Percentiles rank a stretch among this genome's conserved stretches.
Conservation (phyloP, 1,140 invertebrate genomes). For the Neoseiulus cucumeris region DNA sequence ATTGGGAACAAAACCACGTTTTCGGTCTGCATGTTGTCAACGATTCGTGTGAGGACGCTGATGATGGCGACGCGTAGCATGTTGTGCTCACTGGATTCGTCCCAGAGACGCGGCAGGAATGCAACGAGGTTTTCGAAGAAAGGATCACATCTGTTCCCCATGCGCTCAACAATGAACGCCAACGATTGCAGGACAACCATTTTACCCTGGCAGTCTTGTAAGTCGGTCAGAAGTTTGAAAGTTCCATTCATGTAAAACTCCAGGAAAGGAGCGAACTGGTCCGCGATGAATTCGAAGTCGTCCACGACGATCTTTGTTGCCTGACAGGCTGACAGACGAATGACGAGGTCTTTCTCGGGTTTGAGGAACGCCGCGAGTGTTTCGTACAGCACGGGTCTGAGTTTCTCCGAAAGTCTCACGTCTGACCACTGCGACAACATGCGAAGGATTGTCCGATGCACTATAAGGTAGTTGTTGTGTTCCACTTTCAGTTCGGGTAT, state of each 20-base stretch:
- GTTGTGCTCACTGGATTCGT: conserved; percentile 62
- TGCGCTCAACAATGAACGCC: conserved; percentile 67
- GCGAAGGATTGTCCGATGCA: conserved; percentile 67
- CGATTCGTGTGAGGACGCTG: conserved; percentile 55
- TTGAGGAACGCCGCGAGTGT: conserved; percentile 48
- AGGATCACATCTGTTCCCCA: conserved; percentile 50
- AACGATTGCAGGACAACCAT: conserved; percentile 68
- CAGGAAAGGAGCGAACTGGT: conserved; percentile 11
- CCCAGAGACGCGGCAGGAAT: conserved; percentile 68
- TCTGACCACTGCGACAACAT: conserved; percentile 64
- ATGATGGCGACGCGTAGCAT: conserved; percentile 80
- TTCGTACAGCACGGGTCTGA: conserved; percentile 58
- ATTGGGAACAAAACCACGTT: conserved; percentile 39
- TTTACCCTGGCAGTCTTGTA: background rate
- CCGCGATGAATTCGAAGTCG: conserved; percentile 31
- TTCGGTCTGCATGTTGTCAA: conserved; percentile 42
- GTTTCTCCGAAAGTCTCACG: conserved; percentile 55
- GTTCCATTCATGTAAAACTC: background rate
- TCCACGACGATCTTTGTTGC: background rate
- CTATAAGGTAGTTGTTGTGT: conserved; percentile 52
- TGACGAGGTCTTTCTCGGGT: conserved; percentile 50
- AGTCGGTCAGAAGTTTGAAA: background rate
- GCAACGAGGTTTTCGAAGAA: conserved; percentile 41
- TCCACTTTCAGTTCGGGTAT: conserved; percentile 57
- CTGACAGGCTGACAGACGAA: conserved; percentile 43